phyloP scores from a whole-genome alignment of 2,113 vertebrate genomes.

The Cheirogaleus medius region DNA sequence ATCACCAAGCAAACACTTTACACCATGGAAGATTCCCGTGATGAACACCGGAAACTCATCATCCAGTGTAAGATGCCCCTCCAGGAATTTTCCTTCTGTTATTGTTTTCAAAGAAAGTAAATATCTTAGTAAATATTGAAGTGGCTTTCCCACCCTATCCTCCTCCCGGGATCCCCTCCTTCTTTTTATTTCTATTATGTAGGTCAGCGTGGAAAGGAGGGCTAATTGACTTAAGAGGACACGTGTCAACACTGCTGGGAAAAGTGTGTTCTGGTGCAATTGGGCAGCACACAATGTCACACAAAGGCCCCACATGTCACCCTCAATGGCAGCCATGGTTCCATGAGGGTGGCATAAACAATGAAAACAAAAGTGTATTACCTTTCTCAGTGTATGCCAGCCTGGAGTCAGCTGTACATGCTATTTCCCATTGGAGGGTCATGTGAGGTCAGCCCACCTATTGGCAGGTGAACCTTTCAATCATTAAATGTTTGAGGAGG shows the following conservation, averaged over 20 bases:
- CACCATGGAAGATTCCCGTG: slow-evolving; percentile 97
- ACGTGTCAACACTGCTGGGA: background rate
- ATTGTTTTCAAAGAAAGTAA: background rate
- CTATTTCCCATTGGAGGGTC: background rate
- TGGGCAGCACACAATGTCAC: background rate
- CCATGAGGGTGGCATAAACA: background rate
- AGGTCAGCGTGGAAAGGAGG: background rate
- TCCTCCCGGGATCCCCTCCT: background rate
- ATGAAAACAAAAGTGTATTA: background rate
- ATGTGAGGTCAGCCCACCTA: background rate
- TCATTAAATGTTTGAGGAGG: background rate
- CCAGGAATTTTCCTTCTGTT: background rate
- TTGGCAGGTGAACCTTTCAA: background rate
- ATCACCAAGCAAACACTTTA: slow-evolving; percentile 99
- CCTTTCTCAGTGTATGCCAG: background rate
- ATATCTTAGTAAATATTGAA: background rate
- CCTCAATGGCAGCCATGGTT: background rate
- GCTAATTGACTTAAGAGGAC: background rate
- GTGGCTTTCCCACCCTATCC: background rate
- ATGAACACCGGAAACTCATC: slow-evolving; percentile 97
- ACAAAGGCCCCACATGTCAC: background rate
- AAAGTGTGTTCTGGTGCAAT: background rate
- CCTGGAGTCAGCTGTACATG: background rate
- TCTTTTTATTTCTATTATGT: background rate
- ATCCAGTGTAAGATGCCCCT: slow-evolving; percentile 90